A percentile compares a stretch with the other conserved stretches of the same genome.
Evolutionary conservation across 2,888 invertebrate genomes (phyloP).

Genomic region (Caprella mutica): DNA sequence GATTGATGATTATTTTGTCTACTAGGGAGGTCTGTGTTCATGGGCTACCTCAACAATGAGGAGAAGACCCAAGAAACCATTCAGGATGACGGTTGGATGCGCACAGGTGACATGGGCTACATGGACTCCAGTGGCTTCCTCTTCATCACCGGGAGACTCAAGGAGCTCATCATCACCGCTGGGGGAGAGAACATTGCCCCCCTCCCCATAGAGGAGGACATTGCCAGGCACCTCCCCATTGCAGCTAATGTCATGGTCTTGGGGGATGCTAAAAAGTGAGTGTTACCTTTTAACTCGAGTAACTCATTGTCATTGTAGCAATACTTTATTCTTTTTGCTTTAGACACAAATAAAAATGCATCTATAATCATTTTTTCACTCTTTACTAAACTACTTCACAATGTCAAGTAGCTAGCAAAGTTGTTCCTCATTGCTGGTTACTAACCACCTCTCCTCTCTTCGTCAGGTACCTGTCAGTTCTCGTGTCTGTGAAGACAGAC

Average conservation of each 20-base stretch:
- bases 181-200: slow-evolving; percentile 51
- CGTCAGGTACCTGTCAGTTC: too few relatives aligned
- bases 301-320: too few relatives aligned
- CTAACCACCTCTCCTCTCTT: too few relatives aligned
- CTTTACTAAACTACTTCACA: too few relatives aligned
- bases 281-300: too few relatives aligned
- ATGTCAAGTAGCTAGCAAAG: too few relatives aligned
- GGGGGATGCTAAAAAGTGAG: slow-evolving; percentile 5
- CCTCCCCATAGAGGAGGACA: slow-evolving; percentile 67
- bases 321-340: too few relatives aligned
- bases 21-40: slow-evolving; percentile 42
- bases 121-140: slow-evolving; percentile 15
- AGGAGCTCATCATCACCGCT: slow-evolving; percentile 41
- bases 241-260: slow-evolving; percentile 60
- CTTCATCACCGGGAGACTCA: slow-evolving; percentile 14
- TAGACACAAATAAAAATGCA: too few relatives aligned
- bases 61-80: slow-evolving; percentile 40
- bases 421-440: too few relatives aligned
- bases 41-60: slow-evolving; percentile 41
- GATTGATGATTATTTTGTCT: too few relatives aligned
- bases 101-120: slow-evolving; percentile 12
- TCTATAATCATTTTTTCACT: too few relatives aligned
- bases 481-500: too few relatives aligned
- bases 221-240: slow-evolving; percentile 63
- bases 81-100: slow-evolving; percentile 38